Conservation (phyloP, 2,797 vertebrate species). For the Neoniphon sammara region DNA sequence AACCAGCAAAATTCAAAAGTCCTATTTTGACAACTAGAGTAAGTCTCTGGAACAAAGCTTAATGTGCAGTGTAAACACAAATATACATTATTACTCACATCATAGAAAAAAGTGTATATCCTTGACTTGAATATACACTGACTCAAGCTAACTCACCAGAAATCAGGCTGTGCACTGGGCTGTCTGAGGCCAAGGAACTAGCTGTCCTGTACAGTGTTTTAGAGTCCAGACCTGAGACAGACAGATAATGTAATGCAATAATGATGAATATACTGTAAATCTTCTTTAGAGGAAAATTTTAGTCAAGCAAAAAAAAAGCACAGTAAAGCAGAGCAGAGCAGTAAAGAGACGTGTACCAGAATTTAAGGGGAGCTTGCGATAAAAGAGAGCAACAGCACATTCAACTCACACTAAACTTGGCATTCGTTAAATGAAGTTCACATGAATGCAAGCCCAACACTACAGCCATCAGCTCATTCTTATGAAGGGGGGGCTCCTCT, state of each 20-base stretch:
- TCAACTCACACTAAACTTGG: background rate
- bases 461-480: conserved; percentile 18
- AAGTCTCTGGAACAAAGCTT: too few relatives aligned
- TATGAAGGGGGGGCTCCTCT: conserved; percentile 4
- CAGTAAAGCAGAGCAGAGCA: background rate
- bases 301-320: background rate
- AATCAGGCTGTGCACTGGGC: conserved; percentile 66
- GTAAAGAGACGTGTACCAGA: background rate
- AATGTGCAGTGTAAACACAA: background rate
- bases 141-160: conserved; percentile 68
- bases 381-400: background rate
- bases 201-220: conserved; percentile 77
- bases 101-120: background rate
- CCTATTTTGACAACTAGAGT: background rate
- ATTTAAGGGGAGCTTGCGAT: background rate
- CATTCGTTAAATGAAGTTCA: conserved; percentile 16
- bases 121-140: too few relatives aligned
- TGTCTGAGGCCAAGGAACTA: conserved; percentile 60
- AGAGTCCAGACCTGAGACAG: conserved; percentile 76
- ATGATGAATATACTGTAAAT: background rate
- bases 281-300: background rate
- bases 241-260: conserved; percentile 9
- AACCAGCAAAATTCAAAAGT: background rate
- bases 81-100: background rate
- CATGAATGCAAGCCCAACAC: background rate